These are phyloP conservation scores for Agrypnia vestita DNA, from an alignment of 1,140 invertebrate genomes.

Conservation along the genomic window DNA sequence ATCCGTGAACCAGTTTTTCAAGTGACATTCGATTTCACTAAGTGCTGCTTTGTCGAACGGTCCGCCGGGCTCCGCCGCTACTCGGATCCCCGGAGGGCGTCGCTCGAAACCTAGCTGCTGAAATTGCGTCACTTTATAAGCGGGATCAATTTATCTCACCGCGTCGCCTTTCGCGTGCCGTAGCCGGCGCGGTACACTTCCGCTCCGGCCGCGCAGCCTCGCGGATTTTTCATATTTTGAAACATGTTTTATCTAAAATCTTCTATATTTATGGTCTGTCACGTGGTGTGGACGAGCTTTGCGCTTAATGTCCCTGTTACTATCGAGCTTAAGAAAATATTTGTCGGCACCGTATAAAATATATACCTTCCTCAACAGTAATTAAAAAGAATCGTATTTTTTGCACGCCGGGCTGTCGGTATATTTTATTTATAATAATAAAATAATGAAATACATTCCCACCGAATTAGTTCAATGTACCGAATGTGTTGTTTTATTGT, in stretches of 20 bases:
- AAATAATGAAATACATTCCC: too few species aligned
- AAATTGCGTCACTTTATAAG: not conserved
- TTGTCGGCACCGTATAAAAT: too few species aligned
- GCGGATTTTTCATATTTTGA: not conserved
- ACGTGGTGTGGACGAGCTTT: slow-evolving; percentile 17
- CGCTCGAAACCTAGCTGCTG: not conserved
- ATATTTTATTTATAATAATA: too few species aligned
- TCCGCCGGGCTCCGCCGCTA: not conserved
- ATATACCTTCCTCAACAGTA: too few species aligned
- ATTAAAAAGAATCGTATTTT: too few species aligned
- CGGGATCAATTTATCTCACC: not conserved
- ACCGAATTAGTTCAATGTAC: too few species aligned
- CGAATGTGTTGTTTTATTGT: too few species aligned
- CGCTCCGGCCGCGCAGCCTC: not conserved
- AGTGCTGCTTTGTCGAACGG: slow-evolving; percentile 16
- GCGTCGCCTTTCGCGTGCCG: not conserved
- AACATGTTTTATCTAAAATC: slow-evolving; percentile 23
- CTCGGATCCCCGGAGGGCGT: not conserved
- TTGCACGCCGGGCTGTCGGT: too few species aligned
- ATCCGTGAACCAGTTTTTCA: slow-evolving; percentile 42
- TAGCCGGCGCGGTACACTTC: not conserved
- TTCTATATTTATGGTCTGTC: slow-evolving; percentile 4
- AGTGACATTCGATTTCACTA: slow-evolving; percentile 39
- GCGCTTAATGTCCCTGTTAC: not conserved
- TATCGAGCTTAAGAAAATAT: too few species aligned